Percentiles rank a stretch among this genome's conserved stretches.
Conservation (phyloP, 2,797 vertebrate species). For the Ceryle rudis region DNA sequence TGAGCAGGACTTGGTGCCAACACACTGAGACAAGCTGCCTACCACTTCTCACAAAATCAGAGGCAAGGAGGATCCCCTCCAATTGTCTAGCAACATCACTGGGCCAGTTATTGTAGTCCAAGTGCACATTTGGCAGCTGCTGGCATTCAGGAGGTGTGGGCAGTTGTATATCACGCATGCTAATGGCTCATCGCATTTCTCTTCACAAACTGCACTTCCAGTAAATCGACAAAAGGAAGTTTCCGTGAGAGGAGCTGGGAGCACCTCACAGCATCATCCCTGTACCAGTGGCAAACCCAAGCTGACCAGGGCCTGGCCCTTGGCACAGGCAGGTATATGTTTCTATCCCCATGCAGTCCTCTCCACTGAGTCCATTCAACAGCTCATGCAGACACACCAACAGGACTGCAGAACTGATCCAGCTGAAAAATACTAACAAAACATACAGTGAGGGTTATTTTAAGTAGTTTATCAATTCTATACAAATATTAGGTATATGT, state of each 20-base stretch:
- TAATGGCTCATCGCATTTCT: background rate
- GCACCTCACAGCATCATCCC: background rate
- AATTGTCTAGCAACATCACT: background rate
- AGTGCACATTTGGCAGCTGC: background rate
- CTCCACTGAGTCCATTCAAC: background rate
- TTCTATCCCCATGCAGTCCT: background rate
- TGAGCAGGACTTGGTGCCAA: background rate
- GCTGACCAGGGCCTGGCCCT: background rate
- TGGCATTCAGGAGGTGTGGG: background rate
- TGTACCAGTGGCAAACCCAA: background rate
- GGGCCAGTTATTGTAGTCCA: background rate
- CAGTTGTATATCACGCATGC: fast-evolving
- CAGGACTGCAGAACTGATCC: background rate
- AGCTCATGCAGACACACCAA: background rate
- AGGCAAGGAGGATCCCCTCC: background rate
- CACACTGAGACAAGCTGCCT: fast-evolving
- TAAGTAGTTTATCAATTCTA: background rate
- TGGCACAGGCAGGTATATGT: fast-evolving
- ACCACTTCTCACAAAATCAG: background rate
- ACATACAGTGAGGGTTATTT: background rate
- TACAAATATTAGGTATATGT: background rate
- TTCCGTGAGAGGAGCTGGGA: background rate
- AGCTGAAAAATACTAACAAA: background rate
- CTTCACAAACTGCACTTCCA: background rate
- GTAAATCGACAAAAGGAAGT: background rate